Evolutionary conservation across 2,888 invertebrate genomes (phyloP).

Genomic region (Plagodis dolabraria): DNA sequence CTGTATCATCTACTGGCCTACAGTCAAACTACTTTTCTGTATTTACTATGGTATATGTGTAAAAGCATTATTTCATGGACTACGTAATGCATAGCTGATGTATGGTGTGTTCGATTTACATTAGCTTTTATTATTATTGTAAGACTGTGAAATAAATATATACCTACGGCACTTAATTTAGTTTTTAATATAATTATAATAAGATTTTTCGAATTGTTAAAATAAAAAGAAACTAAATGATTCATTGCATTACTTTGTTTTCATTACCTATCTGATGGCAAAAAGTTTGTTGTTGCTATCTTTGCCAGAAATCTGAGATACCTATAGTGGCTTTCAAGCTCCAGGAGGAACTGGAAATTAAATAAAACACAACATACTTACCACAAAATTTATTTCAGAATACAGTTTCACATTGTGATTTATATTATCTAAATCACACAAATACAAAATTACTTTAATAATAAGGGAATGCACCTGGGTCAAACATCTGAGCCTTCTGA

Average conservation of each 20-base stretch:
- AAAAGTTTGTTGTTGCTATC: no score
- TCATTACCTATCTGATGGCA: not conserved
- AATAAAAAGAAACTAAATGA: conserved; percentile 39
- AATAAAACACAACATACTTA: conserved; percentile 25
- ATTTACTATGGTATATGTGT: not conserved
- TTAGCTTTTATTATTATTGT: conserved; percentile 58
- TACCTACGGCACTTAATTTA: conserved; percentile 52
- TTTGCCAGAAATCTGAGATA: no score
- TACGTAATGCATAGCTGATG: conserved; percentile 1
- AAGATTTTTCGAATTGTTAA: conserved; percentile 47
- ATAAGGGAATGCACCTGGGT: not conserved
- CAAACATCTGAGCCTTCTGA: no score
- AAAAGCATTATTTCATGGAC: conserved; percentile 12
- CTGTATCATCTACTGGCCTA: no score
- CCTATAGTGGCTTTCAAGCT: no score
- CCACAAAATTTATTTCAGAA: conserved; percentile 26
- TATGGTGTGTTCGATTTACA: conserved; percentile 25
- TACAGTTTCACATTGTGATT: no score
- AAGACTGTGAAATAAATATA: conserved; percentile 64
- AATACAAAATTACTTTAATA: no score
- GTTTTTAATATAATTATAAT: conserved; percentile 38
- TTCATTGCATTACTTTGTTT: conserved; percentile 31
- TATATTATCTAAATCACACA: no score
- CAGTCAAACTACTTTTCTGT: no score
- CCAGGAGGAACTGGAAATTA: not conserved